phyloP scores from a whole-genome alignment of 2,888 invertebrate genomes.

The Willowsia nigromaculata region DNA sequence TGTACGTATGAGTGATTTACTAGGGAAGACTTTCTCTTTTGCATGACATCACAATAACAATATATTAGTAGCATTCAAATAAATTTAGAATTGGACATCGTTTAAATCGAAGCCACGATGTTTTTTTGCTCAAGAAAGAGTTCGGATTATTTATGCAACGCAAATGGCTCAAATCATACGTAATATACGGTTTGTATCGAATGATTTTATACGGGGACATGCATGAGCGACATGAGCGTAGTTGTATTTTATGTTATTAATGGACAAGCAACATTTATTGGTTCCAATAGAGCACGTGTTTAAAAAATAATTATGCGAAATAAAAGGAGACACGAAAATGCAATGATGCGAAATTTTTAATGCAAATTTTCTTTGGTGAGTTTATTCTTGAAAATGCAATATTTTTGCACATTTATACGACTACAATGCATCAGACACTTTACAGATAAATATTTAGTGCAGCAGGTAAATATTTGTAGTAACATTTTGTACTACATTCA shows the following conservation, averaged over 20 bases:
- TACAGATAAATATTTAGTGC: slow-evolving; percentile 49
- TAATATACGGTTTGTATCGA: no score
- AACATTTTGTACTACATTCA: slow-evolving; percentile 34
- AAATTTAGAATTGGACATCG: slow-evolving; percentile 8
- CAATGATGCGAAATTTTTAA: no score
- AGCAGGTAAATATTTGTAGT: slow-evolving; percentile 45
- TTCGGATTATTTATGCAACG: background rate
- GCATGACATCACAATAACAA: background rate
- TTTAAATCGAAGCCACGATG: background rate
- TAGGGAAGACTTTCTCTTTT: slow-evolving; percentile 25
- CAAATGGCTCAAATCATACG: no score
- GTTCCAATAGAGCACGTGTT: no score
- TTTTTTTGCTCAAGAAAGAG: slow-evolving; percentile 1
- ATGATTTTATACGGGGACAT: no score
- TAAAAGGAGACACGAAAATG: no score
- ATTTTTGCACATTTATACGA: slow-evolving; percentile 49
- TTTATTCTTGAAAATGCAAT: slow-evolving; percentile 50
- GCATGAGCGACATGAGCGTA: no score
- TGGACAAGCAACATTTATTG: no score
- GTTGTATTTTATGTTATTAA: no score
- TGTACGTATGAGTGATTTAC: background rate
- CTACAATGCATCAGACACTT: slow-evolving; percentile 53
- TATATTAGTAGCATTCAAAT: background rate
- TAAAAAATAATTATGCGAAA: no score
- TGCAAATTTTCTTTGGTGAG: slow-evolving; percentile 57